Evolutionary conservation across 53 echinoderm and acorn worm species (phyloP).

Genomic region (Patiria pectinifera): DNA sequence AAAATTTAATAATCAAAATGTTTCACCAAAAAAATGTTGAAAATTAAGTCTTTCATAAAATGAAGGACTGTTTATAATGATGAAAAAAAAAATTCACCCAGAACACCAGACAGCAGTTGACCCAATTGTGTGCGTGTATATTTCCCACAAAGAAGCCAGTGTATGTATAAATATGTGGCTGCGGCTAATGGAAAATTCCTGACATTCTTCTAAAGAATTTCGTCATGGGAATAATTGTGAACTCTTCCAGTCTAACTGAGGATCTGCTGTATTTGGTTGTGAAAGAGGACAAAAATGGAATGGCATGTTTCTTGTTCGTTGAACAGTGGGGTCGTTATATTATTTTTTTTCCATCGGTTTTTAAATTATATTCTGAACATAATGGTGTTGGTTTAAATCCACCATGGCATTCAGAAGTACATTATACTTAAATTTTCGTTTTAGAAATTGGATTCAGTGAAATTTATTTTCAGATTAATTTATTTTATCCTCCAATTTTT

Average conservation of each 20-base stretch:
- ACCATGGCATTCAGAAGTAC: neutral
- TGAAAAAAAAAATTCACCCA: neutral
- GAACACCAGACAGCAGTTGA: neutral
- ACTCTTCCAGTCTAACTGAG: slow-evolving; percentile 26
- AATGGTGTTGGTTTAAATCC: neutral
- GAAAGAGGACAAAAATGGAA: neutral
- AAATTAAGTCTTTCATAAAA: slow-evolving; percentile 42
- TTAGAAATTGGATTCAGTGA: neutral
- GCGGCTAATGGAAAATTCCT: slow-evolving; percentile 20
- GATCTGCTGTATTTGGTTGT: neutral
- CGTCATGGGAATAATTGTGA: slow-evolving; percentile 9
- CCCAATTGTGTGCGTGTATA: neutral
- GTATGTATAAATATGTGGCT: slow-evolving; percentile 50
- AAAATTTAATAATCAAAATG: neutral
- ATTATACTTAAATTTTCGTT: neutral
- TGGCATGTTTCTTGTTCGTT: neutral
- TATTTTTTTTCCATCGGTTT: neutral
- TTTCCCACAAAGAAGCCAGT: slow-evolving; percentile 15
- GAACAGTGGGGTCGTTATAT: neutral
- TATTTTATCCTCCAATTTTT: neutral
- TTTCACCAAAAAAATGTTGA: too few relatives aligned
- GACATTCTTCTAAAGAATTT: slow-evolving; percentile 51
- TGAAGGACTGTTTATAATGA: neutral
- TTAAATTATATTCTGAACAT: neutral
- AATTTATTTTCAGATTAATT: neutral